A percentile compares a stretch with the other conserved stretches of the same genome.
phyloP scores from a whole-genome alignment of 2,113 vertebrate species.

The Herpetotheres cachinnans region DNA sequence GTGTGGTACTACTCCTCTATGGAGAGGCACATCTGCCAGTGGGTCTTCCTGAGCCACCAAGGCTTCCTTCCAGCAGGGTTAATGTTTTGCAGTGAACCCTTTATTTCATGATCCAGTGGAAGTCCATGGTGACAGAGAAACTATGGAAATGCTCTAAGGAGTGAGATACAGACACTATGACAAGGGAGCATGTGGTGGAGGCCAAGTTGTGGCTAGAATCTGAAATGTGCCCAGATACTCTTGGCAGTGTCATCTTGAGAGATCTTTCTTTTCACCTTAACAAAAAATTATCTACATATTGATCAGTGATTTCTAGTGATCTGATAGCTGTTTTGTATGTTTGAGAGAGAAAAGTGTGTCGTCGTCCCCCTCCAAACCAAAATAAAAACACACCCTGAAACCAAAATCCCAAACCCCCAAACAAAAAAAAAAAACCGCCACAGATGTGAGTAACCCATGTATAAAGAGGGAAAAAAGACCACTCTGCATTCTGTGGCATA shows the following conservation, averaged over 20 bases:
- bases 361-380: neutral
- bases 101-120: neutral
- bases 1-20: neutral
- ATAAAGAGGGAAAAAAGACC: neutral
- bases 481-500: neutral
- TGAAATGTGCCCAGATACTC: neutral
- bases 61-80: neutral
- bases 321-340: neutral
- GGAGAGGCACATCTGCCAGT: neutral
- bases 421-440: neutral
- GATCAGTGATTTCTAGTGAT: neutral
- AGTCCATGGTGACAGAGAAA: neutral
- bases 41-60: neutral
- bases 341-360: neutral
- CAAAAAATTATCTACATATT: neutral
- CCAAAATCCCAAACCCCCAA: neutral
- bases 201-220: rapidly evolving
- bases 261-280: neutral
- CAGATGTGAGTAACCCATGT: neutral
- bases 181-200: neutral
- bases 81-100: rapidly evolving
- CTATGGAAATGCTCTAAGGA: neutral
- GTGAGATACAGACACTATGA: neutral
- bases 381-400: neutral
- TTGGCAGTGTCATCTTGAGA: neutral